Percentiles rank a stretch among this genome's conserved stretches.
phyloP scores from a whole-genome alignment of 1,140 invertebrate species.

The Drosophila prosaltans region DNA sequence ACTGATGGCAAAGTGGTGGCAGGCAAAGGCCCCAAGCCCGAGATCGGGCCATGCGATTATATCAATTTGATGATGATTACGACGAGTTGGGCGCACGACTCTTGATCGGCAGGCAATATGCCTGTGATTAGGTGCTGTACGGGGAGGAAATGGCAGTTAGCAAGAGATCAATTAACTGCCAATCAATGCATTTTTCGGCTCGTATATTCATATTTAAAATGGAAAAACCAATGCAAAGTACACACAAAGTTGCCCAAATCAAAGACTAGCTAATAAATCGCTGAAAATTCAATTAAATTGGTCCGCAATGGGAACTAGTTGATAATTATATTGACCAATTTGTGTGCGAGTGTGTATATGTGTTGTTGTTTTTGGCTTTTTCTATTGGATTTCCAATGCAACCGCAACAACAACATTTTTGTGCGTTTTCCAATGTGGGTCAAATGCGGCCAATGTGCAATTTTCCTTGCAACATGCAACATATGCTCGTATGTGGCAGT shows the following conservation, averaged over 20 bases:
- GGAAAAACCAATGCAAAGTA: constrained; percentile 14
- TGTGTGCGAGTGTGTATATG: neutral
- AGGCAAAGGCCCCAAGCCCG: neutral
- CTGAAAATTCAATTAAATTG: constrained; percentile 17
- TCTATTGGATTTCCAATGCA: neutral
- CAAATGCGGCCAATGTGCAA: constrained; percentile 4
- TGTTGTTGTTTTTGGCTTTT: neutral
- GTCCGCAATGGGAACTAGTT: constrained; percentile 32
- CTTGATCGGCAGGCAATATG: constrained; percentile 1
- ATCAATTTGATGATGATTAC: constrained; percentile 18
- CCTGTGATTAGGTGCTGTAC: neutral
- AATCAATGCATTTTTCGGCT: neutral
- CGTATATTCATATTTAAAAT: constrained; percentile 4
- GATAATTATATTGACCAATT: constrained; percentile 44
- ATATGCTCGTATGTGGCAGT: constrained; percentile 39
- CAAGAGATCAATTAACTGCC: constrained; percentile 7
- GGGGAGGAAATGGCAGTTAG: constrained; percentile 3
- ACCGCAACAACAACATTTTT: neutral
- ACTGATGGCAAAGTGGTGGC: neutral
- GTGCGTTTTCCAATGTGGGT: constrained; percentile 11
- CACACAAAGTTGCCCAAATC: constrained; percentile 10
- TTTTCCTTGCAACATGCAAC: constrained; percentile 15
- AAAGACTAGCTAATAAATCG: constrained; percentile 38
- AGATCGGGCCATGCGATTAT: constrained; percentile 2
- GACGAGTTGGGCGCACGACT: constrained; percentile 2